Evolutionary conservation across 2,797 vertebrate species (phyloP).

Genomic region (Setipinna tenuifilis): DNA sequence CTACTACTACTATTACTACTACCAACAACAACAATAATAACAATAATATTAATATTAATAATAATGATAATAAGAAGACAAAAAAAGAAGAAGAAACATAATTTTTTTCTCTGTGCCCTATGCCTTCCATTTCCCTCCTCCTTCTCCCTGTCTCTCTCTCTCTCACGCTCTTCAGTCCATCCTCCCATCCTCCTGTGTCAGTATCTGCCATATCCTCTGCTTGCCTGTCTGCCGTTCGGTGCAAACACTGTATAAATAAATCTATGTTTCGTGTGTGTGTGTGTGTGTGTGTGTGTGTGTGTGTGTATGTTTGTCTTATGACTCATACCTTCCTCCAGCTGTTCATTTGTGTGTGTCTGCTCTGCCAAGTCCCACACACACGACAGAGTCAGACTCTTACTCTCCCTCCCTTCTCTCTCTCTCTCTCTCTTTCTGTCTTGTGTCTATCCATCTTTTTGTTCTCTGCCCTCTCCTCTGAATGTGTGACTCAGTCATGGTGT

Average conservation of each 20-base stretch:
- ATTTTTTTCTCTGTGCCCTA: not conserved
- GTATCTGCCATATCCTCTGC: too few species aligned
- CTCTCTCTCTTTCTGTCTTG: not conserved
- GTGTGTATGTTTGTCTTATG: not conserved
- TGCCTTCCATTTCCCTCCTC: not conserved
- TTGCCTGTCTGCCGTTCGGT: too few species aligned
- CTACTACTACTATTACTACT: too few species aligned
- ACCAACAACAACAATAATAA: too few species aligned
- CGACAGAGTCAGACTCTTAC: not conserved
- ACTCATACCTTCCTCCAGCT: constrained; percentile 1
- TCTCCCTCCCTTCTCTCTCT: not conserved
- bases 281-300: not conserved
- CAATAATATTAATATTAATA: too few species aligned
- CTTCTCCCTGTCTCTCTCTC: too few species aligned
- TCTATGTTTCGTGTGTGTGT: not conserved
- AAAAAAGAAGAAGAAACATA: not conserved
- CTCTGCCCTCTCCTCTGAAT: not conserved
- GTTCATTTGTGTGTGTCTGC: not conserved
- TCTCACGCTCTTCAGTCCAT: not conserved
- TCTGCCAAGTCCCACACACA: not conserved
- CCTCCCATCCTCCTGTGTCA: too few species aligned
- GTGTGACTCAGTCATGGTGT: not conserved
- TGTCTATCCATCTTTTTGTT: not conserved
- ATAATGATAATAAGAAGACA: too few species aligned
- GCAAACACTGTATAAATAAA: too few species aligned